Base-by-base conservation (phyloP, 2,888 invertebrate genomes). In the Lutraria lutraria region DNA sequence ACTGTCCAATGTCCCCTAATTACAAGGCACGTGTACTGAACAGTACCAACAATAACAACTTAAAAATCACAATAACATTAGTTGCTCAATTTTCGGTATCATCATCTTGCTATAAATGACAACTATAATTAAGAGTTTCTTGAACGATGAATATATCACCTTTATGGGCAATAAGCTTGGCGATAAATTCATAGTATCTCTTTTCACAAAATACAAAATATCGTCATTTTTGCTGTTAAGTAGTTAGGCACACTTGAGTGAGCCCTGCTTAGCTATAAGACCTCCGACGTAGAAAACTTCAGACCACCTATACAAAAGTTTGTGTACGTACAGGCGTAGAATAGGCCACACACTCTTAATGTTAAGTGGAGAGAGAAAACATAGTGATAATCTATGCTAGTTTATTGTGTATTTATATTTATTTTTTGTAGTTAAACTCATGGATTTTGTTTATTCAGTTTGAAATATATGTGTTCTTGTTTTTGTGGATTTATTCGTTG, bases 221-320 rank as follows among this genome's bases (percentile, higher is more conserved):
- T 80, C 85, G 80, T 85, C 85, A 79, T 85, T 85, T 87, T 91
- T 85, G 86, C 91, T 89, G 91, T 91, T 88, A 91, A 88, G 81
- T 87, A 85, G 81, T 91, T 89, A 88, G 82, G 82, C 91, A 91
- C 91, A 91, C 85, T 89, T 85, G 85, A 91, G 89, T 89, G 88
- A 91, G n/a, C 88, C 88, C 68, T 80, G 81, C 85, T 87, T 83
- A 54, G 84, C 80, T 85, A 88, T 86, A 84, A 85, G 91, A 89
- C 91, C 91, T 89, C 89, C 91, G 88, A 87, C 88, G 89, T 89
- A 85, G 91, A 91, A 88, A 79, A 56, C 60, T n/a, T 19, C 31
- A 88, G 90, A 90, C 90, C 90, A 90, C 90, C 90, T 86, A 85
- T 90, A 86, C 81, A 53, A 56, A n/a, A 81, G 54, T 89, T 54